Evolutionary conservation across 2,888 invertebrate species (phyloP).

Genomic region (Entomobrya multifasciata): DNA sequence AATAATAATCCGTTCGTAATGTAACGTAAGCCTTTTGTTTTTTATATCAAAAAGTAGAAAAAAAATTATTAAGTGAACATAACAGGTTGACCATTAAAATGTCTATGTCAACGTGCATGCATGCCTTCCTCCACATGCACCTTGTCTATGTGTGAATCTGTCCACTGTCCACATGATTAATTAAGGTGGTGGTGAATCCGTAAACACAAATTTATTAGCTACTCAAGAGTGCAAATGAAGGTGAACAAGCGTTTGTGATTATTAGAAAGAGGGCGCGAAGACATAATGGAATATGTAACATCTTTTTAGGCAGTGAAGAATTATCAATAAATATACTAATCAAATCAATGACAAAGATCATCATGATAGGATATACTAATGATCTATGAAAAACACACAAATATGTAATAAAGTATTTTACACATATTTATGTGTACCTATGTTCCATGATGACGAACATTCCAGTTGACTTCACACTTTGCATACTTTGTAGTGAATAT

Average conservation of each 20-base stretch:
- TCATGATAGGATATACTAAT: no score
- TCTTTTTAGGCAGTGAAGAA: no score
- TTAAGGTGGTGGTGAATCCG: conserved; percentile 70
- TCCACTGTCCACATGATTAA: conserved; percentile 72
- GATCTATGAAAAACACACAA: no score
- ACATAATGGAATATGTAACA: conserved; percentile 36
- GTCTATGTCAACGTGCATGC: background rate
- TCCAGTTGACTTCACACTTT: no score
- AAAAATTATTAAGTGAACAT: background rate
- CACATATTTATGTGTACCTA: no score
- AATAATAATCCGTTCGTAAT: background rate
- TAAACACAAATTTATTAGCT: conserved; percentile 67
- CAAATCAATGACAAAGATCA: no score
- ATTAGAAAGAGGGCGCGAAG: conserved; percentile 73
- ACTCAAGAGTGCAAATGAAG: conserved; percentile 64
- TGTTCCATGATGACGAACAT: no score
- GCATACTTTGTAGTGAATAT: background rate
- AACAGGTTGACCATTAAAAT: background rate
- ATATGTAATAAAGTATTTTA: no score
- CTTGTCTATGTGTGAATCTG: conserved; percentile 35
- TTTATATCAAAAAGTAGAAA: background rate
- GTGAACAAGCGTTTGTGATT: conserved; percentile 69
- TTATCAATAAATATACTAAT: no score
- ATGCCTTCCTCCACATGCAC: conserved; percentile 9
- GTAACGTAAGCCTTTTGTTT: background rate